Evolutionary conservation across 2,113 vertebrate species (phyloP).

Genomic region (Narcine bancroftii): DNA sequence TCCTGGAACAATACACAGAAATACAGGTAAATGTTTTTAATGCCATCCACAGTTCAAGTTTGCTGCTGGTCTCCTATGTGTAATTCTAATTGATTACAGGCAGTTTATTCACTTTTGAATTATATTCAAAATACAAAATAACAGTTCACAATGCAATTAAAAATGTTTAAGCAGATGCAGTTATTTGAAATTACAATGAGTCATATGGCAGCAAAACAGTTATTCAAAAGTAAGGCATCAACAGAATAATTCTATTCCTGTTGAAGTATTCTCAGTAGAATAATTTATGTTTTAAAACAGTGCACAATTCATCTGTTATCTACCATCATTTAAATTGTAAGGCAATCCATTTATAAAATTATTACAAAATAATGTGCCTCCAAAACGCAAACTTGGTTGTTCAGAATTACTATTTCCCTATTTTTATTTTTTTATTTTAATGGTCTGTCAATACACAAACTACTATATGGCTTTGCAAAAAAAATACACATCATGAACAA

Average conservation of each 20-base stretch:
- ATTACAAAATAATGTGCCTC: slow-evolving; percentile 71
- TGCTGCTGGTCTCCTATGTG: slow-evolving; percentile 50
- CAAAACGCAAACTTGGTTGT: slow-evolving; percentile 57
- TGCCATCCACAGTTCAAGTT: slow-evolving; percentile 44
- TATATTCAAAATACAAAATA: slow-evolving; percentile 61
- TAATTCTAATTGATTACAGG: slow-evolving; percentile 56
- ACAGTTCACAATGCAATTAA: slow-evolving; percentile 52
- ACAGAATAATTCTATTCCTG: slow-evolving; percentile 78
- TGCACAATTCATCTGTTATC: slow-evolving; percentile 95
- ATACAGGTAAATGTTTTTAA: neutral
- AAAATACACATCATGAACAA: slow-evolving; percentile 92
- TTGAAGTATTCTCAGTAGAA: slow-evolving; percentile 86
- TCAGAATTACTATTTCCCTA: slow-evolving; percentile 75
- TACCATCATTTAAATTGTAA: slow-evolving; percentile 74
- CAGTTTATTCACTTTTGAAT: slow-evolving; percentile 62
- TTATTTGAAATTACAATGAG: slow-evolving; percentile 50
- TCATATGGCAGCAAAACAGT: slow-evolving; percentile 83
- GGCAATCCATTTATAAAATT: slow-evolving; percentile 84
- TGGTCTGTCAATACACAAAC: slow-evolving; percentile 48
- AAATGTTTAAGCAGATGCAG: slow-evolving; percentile 43
- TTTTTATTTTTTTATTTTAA: slow-evolving; percentile 74
- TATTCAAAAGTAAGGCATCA: slow-evolving; percentile 93
- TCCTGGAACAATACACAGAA: slow-evolving; percentile 9
- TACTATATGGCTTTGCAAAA: slow-evolving; percentile 88
- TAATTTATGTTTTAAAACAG: slow-evolving; percentile 98